A percentile compares a stretch with the other conserved stretches of the same genome.
These are phyloP conservation scores for Anas platyrhynchos DNA, from an alignment of 2,113 vertebrate species.

Conservation along the genomic window DNA sequence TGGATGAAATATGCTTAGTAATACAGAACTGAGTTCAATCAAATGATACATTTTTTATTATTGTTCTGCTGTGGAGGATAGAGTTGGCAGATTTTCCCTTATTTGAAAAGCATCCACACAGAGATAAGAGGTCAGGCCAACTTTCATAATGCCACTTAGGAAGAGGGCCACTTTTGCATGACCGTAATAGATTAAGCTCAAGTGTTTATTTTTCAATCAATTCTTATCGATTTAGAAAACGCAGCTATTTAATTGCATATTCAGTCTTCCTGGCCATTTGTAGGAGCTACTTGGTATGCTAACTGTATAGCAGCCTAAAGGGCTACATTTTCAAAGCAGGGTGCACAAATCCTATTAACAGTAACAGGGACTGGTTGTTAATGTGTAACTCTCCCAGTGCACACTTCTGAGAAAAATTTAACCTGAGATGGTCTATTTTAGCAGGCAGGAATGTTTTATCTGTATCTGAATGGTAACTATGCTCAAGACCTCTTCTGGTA, in stretches of 20 bases:
- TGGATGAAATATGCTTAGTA: not conserved
- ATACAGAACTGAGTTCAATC: not conserved
- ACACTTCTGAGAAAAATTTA: not conserved
- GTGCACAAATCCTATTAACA: not conserved
- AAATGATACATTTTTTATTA: not conserved
- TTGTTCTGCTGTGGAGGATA: not conserved
- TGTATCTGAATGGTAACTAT: not conserved
- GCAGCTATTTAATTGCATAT: constrained; percentile 57
- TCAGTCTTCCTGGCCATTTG: constrained; percentile 8
- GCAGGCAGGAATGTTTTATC: not conserved
- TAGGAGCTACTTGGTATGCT: constrained; percentile 41
- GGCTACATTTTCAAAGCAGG: constrained; percentile 19
- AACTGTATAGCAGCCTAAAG: constrained; percentile 5
- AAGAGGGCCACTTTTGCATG: constrained; percentile 1
- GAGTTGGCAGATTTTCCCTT: not conserved
- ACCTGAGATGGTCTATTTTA: accelerated
- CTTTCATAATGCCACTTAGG: constrained; percentile 54
- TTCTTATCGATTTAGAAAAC: constrained; percentile 68
- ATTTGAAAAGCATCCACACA: constrained; percentile 15
- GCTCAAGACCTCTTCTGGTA: not conserved
- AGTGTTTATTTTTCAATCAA: constrained; percentile 73
- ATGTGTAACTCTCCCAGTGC: not conserved
- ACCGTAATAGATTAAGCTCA: constrained; percentile 63
- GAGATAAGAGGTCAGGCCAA: not conserved
- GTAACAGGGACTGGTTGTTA: not conserved